Percentiles rank a stretch among this genome's conserved stretches.
These are phyloP conservation scores for Aphelenchoides avenae DNA, from an alignment of 1,140 invertebrate genomes.

Conservation along the genomic window DNA sequence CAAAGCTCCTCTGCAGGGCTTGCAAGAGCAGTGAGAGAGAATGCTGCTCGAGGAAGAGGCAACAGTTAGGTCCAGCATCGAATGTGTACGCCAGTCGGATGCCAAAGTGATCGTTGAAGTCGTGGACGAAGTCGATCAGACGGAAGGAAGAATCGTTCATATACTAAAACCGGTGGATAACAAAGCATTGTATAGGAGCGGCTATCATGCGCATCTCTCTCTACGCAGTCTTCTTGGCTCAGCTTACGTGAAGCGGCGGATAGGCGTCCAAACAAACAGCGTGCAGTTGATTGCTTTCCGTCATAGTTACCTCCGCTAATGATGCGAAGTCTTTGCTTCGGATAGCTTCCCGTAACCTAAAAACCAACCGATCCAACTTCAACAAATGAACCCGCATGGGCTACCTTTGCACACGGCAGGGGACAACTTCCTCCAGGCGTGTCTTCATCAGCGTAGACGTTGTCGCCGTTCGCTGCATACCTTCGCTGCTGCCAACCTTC, in stretches of 20 bases:
- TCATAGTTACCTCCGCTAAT: constrained; percentile 91
- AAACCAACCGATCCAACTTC: neutral
- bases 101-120: constrained; percentile 42
- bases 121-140: constrained; percentile 44
- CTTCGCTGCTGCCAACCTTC: constrained; percentile 78
- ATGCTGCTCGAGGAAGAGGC: constrained; percentile 44
- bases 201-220: no score
- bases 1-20: constrained; percentile 13
- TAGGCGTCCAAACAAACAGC: constrained; percentile 86
- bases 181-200: constrained; percentile 5
- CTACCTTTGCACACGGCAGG: constrained; percentile 69
- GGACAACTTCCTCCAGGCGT: constrained; percentile 71
- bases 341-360: constrained; percentile 68
- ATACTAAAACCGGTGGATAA: constrained; percentile 38
- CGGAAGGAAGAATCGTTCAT: constrained; percentile 45
- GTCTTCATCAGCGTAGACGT: constrained; percentile 79
- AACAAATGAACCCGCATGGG: constrained; percentile 5
- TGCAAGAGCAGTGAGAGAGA: constrained; percentile 17
- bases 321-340: constrained; percentile 72
- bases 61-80: constrained; percentile 59
- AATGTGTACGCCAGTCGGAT: constrained; percentile 50
- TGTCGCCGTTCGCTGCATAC: constrained; percentile 77
- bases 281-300: constrained; percentile 96
- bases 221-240: constrained; percentile 17
- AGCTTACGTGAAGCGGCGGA: constrained; percentile 68